A percentile compares a stretch with the other conserved stretches of the same genome.
Conservation (phyloP, 2,113 vertebrate genomes). For the Cranoglanis bouderius region DNA sequence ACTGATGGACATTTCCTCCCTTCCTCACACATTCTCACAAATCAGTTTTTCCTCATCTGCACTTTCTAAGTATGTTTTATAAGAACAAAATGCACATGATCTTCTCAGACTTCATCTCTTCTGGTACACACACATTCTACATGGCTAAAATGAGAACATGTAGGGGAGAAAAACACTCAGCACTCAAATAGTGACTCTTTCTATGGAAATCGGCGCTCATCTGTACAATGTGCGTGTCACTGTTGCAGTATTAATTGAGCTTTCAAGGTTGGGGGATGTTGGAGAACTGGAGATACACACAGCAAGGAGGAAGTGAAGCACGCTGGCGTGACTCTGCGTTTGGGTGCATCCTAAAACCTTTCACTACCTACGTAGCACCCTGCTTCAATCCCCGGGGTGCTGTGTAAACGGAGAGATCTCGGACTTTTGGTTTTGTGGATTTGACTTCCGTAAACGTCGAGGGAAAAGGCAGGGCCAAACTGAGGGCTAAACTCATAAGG, state of each 20-base stretch:
- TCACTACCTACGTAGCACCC: slow-evolving; percentile 11
- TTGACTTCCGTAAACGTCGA: not conserved
- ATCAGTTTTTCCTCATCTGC: slow-evolving; percentile 30
- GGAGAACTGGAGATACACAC: slow-evolving; percentile 4
- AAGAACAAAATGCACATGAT: slow-evolving; percentile 33
- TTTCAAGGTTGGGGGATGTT: not conserved
- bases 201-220: not conserved
- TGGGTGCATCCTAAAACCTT: not conserved
- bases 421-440: not conserved
- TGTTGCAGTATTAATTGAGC: slow-evolving; percentile 50
- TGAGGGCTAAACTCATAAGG: not conserved
- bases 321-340: slow-evolving; percentile 1
- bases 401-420: not conserved
- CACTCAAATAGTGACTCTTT: not conserved
- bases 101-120: slow-evolving; percentile 23
- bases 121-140: not conserved
- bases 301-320: slow-evolving; percentile 18
- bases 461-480: not conserved
- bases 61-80: slow-evolving; percentile 48
- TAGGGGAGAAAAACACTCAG: not conserved
- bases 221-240: slow-evolving; percentile 13
- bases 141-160: not conserved
- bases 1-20: slow-evolving; percentile 10
- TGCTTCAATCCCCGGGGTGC: not conserved
- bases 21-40: slow-evolving; percentile 7